Conservation (phyloP, 2,113 vertebrate species). For the Origma solitaria region DNA sequence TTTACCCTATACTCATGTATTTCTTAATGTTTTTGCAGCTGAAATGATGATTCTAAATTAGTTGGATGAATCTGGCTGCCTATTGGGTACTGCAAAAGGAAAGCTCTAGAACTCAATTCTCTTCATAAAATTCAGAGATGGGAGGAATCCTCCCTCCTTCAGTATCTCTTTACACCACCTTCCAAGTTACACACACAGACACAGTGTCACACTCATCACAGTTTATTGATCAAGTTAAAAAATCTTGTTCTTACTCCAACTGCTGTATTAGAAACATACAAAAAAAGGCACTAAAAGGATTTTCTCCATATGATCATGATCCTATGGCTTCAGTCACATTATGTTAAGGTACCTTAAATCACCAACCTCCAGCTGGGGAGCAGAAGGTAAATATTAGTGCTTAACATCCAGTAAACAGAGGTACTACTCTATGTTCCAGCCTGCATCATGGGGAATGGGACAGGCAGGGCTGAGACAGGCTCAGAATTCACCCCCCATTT, state of each 20-base stretch:
- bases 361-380: not conserved
- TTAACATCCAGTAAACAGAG: not conserved
- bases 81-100: not conserved
- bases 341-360: not conserved
- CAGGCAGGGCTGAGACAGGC: not conserved
- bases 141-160: not conserved
- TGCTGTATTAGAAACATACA: not conserved
- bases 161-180: not conserved
- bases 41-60: not conserved
- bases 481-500: not conserved
- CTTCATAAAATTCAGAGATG: not conserved
- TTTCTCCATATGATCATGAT: not conserved
- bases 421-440: not conserved
- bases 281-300: conserved; percentile 27
- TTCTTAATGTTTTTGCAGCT: not conserved
- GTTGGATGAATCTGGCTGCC: not conserved
- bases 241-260: not conserved
- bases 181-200: not conserved
- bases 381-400: not conserved
- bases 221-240: conserved; percentile 34
- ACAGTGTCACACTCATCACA: not conserved
- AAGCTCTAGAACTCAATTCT: not conserved
- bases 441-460: not conserved
- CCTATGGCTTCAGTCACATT: not conserved
- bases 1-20: not conserved